Base-by-base conservation (phyloP, 2,888 invertebrate species). In the Drosophila algonquin region DNA sequence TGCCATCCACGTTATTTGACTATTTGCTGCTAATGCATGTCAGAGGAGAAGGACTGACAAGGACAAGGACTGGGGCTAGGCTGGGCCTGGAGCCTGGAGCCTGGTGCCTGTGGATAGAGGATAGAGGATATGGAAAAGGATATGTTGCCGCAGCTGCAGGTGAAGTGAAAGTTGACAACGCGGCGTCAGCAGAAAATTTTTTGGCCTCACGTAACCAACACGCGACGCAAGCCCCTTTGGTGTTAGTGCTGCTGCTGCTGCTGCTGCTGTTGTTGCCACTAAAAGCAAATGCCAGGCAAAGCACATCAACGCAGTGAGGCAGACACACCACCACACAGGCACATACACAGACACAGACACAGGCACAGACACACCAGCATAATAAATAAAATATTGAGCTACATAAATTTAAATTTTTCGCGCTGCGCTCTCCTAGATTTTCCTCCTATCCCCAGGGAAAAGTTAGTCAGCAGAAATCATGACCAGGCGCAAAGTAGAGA, bases 141-240 rank as follows among this genome's bases (percentile, higher is more conserved):
- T 73, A 55, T 68, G 69, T 72, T 80, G 82, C 65, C 78, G 61
- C 84, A 86, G 84, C 88, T 83, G 89, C 80, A 89, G 77, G 74
- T 77, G 78, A 89, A 86, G 89, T 77, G 78, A 86, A 86, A 85
- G 89, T 86, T 89, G 89, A 89, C 86, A 87, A 79, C 65, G 80
- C 76, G 69, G 61, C 73, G 72, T 89, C 88, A 89, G 85, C 85
- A 87, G 27, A 87, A 85, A 82, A 69, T 72, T 75, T 70, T 72
- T 73, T 72, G 74, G 71, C 71, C 85, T 72, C 83, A 83, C 83
- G 83, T 84, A 74, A 73, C 65, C 78, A 74, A 71, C 64, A 72
- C 63, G 57, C 81, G 53, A 56, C 68, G 79, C 21, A 21, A 21
- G 21, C 63, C 70, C 53, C 73, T 65, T 32, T 61, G 67, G 21